Base-by-base conservation (phyloP, 2,888 invertebrate species). In the Embidobia sp. region DNA sequence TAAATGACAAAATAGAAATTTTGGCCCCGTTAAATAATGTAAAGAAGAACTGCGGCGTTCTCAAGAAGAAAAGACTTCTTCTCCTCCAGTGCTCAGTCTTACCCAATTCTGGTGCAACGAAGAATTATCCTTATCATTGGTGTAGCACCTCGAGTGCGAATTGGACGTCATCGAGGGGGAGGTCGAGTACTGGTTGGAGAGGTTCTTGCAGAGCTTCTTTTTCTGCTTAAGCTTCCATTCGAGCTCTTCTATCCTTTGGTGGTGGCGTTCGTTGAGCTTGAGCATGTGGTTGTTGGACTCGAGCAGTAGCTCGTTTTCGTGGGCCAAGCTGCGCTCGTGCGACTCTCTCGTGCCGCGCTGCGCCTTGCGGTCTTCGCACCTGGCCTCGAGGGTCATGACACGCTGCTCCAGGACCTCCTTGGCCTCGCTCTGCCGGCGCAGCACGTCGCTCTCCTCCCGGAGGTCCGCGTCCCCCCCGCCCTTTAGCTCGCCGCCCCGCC, bases 191-290 rank as follows among this genome's bases (percentile, higher is more conserved):
- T 87, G 87, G 78, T 88, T 88, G 18, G 86, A 86, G 70, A 87
- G 81, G 22, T 86, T 89, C 64, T 83, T 89, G 15, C 92, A 91
- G 40, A 95, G 94, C 90, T 95, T 94, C 64, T 94, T 94, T 87
- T 95, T 95, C 88, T 96, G 95, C 84, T 95, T 92, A 67, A 97
- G 91, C 85, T 95, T 95, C 93, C 96, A 98, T 83, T 95, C 93
- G 1, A 97, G 91, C 89, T 97, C 96, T 90, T 98, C 98, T 86
- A 97, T 97, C 86, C 95, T 93, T 85, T 95, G 94, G 0, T 93
- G 93, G 44, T 97, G 90, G 1, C 96, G 91, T 74, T 94, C 93
- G 84, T 95, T 95, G 79, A 95, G 95, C 84, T 95, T 94, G 1
- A 93, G 91, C 87, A 97, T 95, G 63, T 95, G 93, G 44, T 94